Conservation (phyloP, 1,140 invertebrate genomes). For the Caenorhabditis remanei region DNA sequence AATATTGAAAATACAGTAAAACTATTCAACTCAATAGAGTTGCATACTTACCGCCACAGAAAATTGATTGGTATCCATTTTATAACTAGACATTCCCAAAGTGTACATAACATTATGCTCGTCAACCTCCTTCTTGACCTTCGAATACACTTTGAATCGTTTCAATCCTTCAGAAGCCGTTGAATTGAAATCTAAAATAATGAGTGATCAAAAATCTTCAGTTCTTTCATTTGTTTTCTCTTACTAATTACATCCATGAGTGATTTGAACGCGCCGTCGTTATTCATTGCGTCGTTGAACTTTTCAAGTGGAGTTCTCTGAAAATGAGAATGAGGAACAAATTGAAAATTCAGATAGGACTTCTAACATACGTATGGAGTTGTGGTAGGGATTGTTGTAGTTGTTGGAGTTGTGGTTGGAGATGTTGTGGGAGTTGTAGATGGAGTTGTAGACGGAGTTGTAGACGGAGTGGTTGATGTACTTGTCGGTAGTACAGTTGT, state of each 20-base stretch:
- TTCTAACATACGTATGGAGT: background rate
- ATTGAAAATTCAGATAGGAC: background rate
- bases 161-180: slow-evolving; percentile 19
- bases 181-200: slow-evolving; percentile 43
- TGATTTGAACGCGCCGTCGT: slow-evolving; percentile 44
- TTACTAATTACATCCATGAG: slow-evolving; percentile 49
- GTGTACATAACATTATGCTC: slow-evolving; percentile 54
- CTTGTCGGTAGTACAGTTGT: background rate
- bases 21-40: background rate
- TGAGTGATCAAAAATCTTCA: background rate
- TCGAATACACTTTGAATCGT: slow-evolving; percentile 56
- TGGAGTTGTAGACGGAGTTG: background rate
- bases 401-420: slow-evolving; percentile 3
- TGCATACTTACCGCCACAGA: slow-evolving; percentile 45
- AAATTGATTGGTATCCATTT: slow-evolving; percentile 46
- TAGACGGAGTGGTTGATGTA: background rate
- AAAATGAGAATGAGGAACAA: background rate
- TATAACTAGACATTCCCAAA: slow-evolving; percentile 44
- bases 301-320: slow-evolving; percentile 28
- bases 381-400: slow-evolving; percentile 5
- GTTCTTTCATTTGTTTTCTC: background rate
- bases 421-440: background rate
- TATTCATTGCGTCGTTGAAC: slow-evolving; percentile 51
- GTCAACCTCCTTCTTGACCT: slow-evolving; percentile 57
- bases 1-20: background rate